phyloP scores from a whole-genome alignment of 2,888 invertebrate genomes.

The Xylota sylvarum region DNA sequence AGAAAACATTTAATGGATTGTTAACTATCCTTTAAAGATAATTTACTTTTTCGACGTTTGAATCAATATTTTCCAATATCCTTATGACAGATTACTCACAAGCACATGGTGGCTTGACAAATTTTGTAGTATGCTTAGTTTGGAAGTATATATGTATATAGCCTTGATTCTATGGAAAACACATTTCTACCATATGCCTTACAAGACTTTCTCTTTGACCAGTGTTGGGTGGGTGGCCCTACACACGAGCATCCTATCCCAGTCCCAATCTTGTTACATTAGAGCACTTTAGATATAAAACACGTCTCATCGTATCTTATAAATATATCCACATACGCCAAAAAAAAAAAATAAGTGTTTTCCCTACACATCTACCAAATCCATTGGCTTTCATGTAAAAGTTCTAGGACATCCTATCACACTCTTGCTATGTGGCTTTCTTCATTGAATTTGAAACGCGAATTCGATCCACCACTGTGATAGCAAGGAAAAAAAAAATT shows the following conservation, averaged over 20 bases:
- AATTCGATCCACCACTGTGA: conserved; percentile 43
- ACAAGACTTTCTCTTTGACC: too few relatives aligned
- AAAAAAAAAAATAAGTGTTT: background rate
- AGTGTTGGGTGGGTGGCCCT: background rate
- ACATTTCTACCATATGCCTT: too few relatives aligned
- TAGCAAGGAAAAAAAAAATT: conserved; percentile 14
- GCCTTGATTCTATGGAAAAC: too few relatives aligned
- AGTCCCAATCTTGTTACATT: background rate
- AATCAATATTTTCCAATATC: too few relatives aligned
- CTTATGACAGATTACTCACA: too few relatives aligned
- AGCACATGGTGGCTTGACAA: too few relatives aligned
- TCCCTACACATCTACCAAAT: background rate
- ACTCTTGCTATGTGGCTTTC: background rate
- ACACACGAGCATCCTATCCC: background rate
- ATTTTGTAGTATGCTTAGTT: too few relatives aligned
- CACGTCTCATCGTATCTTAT: conserved; percentile 7
- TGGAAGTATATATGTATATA: too few relatives aligned
- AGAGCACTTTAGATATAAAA: conserved; percentile 26
- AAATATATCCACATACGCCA: background rate
- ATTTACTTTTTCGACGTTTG: too few relatives aligned
- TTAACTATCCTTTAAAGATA: too few relatives aligned
- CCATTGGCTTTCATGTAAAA: background rate
- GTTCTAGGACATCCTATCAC: conserved; percentile 7
- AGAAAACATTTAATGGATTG: too few relatives aligned
- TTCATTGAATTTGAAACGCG: conserved; percentile 38